These are phyloP conservation scores for Strix aluco DNA, from an alignment of 2,113 vertebrate genomes.

Conservation along the genomic window DNA sequence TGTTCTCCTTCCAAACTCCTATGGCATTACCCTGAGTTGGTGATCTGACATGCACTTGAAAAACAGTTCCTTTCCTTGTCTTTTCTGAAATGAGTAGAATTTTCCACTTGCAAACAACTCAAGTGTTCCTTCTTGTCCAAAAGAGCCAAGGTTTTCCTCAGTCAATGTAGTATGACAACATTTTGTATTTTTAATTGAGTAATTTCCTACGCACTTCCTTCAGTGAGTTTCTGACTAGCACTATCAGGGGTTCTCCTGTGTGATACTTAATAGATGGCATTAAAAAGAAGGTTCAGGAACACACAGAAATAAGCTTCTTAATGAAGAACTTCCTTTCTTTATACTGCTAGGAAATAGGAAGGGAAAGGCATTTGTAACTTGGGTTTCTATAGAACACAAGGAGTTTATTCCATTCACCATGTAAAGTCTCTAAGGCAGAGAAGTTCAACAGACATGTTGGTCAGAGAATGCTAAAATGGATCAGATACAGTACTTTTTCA, in stretches of 20 bases:
- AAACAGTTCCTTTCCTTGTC: neutral
- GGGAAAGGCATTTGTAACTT: neutral
- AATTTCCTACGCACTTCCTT: conserved; percentile 45
- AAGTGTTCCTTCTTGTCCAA: neutral
- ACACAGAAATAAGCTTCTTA: conserved; percentile 15
- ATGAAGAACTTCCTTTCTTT: conserved; percentile 49
- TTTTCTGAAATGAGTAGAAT: neutral
- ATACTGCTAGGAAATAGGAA: conserved; percentile 45
- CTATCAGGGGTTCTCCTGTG: neutral
- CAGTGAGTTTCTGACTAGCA: neutral
- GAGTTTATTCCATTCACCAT: neutral
- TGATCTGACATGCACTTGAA: neutral
- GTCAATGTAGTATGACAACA: neutral
- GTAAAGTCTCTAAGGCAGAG: neutral
- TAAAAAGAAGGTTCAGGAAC: conserved; percentile 11
- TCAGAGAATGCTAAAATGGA: neutral
- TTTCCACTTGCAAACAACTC: neutral
- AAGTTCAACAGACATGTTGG: neutral
- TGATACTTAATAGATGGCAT: neutral
- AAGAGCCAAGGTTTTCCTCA: neutral
- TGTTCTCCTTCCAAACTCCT: neutral
- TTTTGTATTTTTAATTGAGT: conserved; percentile 16
- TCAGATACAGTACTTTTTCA: neutral
- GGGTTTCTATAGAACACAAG: neutral
- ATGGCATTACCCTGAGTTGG: neutral